Evolutionary conservation across 2,113 vertebrate species (phyloP).

Genomic region (Hypanus sabinus): DNA sequence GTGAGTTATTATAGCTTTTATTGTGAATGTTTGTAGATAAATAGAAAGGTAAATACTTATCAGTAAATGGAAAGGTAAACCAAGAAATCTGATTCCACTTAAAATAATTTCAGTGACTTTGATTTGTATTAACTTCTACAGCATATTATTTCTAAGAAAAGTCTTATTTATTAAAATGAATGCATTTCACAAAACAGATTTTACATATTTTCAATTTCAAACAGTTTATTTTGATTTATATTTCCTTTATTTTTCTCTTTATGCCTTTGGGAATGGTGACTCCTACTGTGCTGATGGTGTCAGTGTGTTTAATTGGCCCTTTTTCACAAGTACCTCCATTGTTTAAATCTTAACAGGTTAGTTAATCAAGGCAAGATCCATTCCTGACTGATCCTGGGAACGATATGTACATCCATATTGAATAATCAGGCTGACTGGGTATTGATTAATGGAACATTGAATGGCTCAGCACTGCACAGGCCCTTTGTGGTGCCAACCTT

Average conservation of each 20-base stretch:
- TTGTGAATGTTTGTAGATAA: not conserved
- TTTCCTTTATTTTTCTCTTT: not conserved
- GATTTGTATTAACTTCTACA: not conserved
- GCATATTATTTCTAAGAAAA: not conserved
- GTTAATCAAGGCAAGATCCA: not conserved
- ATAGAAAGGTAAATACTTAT: no score
- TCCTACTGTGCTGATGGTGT: not conserved
- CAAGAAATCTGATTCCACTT: slow-evolving; percentile 22
- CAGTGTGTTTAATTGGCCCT: not conserved
- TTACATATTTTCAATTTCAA: not conserved
- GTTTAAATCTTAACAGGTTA: not conserved
- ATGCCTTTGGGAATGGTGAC: not conserved
- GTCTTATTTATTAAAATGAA: slow-evolving; percentile 3
- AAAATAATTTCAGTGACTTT: not conserved
- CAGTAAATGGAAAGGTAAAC: not conserved
- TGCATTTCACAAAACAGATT: not conserved
- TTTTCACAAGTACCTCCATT: not conserved
- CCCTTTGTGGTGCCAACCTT: no score
- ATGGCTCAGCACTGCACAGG: no score
- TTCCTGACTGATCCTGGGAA: not conserved
- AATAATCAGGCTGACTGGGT: not conserved
- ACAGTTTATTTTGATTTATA: not conserved
- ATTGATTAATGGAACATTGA: not conserved
- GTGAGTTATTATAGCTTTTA: not conserved
- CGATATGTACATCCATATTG: not conserved